phyloP scores from a whole-genome alignment of 1,140 invertebrate genomes.

The Euwallacea fornicatus region DNA sequence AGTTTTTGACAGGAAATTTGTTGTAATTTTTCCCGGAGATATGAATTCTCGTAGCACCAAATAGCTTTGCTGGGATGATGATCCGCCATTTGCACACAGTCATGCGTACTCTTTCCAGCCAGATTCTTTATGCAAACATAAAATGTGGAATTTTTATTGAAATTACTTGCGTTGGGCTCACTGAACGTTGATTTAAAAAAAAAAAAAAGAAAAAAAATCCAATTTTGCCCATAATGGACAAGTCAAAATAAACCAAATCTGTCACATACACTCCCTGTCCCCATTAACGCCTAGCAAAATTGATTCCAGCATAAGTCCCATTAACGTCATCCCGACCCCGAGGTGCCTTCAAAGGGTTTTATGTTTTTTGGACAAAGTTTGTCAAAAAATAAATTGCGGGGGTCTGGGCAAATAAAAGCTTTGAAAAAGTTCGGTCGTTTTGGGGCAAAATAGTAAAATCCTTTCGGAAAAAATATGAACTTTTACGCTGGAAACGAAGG shows the following conservation, averaged over 20 bases:
- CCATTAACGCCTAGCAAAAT: background rate
- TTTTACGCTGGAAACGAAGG: too few species aligned
- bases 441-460: conserved; percentile 2
- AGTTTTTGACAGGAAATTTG: conserved; percentile 1
- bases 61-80: too few species aligned
- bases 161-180: too few species aligned
- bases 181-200: too few species aligned
- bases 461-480: background rate
- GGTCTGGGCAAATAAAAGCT: conserved; percentile 7
- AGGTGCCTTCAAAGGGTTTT: background rate
- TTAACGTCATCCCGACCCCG: background rate
- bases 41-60: too few species aligned
- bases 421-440: conserved; percentile 4
- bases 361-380: background rate
- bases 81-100: too few species aligned
- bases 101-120: too few species aligned
- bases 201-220: too few species aligned
- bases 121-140: too few species aligned
- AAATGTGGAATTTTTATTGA: too few species aligned
- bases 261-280: background rate
- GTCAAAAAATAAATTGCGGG: background rate
- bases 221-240: too few species aligned
- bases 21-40: background rate
- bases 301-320: background rate
- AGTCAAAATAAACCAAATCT: too few species aligned